These are phyloP conservation scores for Odontomachus brunneus DNA, from an alignment of 1,140 invertebrate species.

Conservation along the genomic window DNA sequence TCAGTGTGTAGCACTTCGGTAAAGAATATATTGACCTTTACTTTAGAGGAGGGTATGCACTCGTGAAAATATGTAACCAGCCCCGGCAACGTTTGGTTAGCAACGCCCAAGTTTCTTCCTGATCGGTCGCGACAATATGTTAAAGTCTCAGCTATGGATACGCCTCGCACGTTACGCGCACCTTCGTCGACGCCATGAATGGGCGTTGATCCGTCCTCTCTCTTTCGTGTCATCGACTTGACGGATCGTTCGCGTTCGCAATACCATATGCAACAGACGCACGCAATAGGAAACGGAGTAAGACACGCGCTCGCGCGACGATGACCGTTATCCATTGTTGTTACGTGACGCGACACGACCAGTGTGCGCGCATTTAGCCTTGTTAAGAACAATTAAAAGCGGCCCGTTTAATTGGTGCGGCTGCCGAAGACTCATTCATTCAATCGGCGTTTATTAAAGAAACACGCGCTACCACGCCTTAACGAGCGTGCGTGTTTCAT, in stretches of 20 bases:
- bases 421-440: slow-evolving; percentile 9
- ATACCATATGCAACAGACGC: too few relatives aligned
- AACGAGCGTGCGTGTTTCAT: slow-evolving; percentile 35
- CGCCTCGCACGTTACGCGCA: background rate
- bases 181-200: slow-evolving; percentile 20
- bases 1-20: too few relatives aligned
- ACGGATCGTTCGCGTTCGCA: background rate
- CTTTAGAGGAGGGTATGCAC: too few relatives aligned
- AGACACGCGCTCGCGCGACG: slow-evolving; percentile 62
- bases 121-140: too few relatives aligned
- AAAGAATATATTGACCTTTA: too few relatives aligned
- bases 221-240: slow-evolving; percentile 28
- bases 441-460: slow-evolving; percentile 48
- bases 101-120: too few relatives aligned
- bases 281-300: slow-evolving; percentile 64
- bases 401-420: slow-evolving; percentile 75
- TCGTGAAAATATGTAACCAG: too few relatives aligned
- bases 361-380: slow-evolving; percentile 63
- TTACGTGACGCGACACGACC: slow-evolving; percentile 59
- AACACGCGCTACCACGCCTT: background rate
- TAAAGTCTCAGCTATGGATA: background rate
- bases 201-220: slow-evolving; percentile 16
- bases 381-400: slow-evolving; percentile 80
- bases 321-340: slow-evolving; percentile 76
- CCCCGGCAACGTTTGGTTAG: too few relatives aligned